Base-by-base conservation (phyloP, 23 tunicate genomes). In the Trididemnum miniatum region DNA sequence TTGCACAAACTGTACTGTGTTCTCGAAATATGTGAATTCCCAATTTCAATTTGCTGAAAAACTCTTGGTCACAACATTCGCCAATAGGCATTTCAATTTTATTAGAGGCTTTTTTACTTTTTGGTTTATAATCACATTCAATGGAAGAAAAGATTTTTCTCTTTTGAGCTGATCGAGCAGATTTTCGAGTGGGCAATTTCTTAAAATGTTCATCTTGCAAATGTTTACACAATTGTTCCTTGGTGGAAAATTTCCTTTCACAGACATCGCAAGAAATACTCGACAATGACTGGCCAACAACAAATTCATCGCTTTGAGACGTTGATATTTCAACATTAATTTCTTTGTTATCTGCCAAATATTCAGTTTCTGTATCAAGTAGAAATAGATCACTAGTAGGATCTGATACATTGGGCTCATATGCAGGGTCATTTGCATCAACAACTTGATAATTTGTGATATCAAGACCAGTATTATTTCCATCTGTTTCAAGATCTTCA, bases 61-160 rank as follows among this genome's bases (percentile, higher is more conserved):
- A 77, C 25, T 51, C 51, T 77, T 77, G 54, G 2, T 35, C 82
- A 77, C 82, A 77, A 32, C 82, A 77, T 4, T 3, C 9, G 1
- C 66, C 82, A 52, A 77, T 54, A 2, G 67, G 51, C 2, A 5
- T 28, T 7, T 31, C 20, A n/a, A n/a, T n/a, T n/a, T n/a, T n/a
- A n/a, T n/a, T n/a, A n/a, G n/a, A n/a, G 25, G 38, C 15, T 67
- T 31, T 67, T 12, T 7, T 24, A 3, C 9, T 9, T 67, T 5
- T 31, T 3, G 25, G 37, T 67, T 32, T 31, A 3, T 30, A 9
- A 67, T 4, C 25, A 62, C 27, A 12, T 62, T 12, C 15, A 15
- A 12, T n/a, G 5, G 27, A 12, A 33, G 5, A 67, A 32, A 30
- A 37, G 18, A 31, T 12, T 5, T n/a, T 37, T 9, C 33, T 37